Evolutionary conservation across 2,888 invertebrate genomes (phyloP).

Genomic region (Automeris io): DNA sequence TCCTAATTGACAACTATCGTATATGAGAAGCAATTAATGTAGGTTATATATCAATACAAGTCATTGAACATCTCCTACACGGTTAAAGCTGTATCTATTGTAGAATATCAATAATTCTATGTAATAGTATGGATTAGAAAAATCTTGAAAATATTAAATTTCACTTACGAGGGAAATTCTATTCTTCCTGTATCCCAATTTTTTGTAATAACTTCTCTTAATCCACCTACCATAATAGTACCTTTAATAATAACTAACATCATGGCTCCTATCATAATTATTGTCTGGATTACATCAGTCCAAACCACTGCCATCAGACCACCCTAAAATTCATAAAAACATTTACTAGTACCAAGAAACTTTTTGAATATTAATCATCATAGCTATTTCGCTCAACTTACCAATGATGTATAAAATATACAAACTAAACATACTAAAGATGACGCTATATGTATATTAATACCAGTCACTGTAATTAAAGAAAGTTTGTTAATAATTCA

Average conservation of each 20-base stretch:
- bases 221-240: constrained; percentile 79
- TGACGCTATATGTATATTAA: constrained; percentile 84
- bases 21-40: too few species aligned
- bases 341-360: not conserved
- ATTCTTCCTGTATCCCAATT: constrained; percentile 78
- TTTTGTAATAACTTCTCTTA: constrained; percentile 72
- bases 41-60: too few species aligned
- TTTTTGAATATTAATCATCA: not conserved
- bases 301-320: constrained; percentile 83
- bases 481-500: constrained; percentile 1
- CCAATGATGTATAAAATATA: constrained; percentile 87
- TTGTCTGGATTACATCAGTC: constrained; percentile 83
- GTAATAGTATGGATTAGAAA: too few species aligned
- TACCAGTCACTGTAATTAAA: constrained; percentile 81
- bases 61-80: too few species aligned
- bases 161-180: constrained; percentile 76
- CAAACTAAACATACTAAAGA: constrained; percentile 85
- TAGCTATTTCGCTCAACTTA: constrained; percentile 42
- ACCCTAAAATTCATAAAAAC: constrained; percentile 54
- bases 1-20: too few species aligned
- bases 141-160: too few species aligned
- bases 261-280: constrained; percentile 83
- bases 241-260: constrained; percentile 80
- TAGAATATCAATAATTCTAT: too few species aligned
- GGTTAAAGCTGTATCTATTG: too few species aligned